Evolutionary conservation across 2,888 invertebrate genomes (phyloP).

Genomic region (Leucoma salicis): DNA sequence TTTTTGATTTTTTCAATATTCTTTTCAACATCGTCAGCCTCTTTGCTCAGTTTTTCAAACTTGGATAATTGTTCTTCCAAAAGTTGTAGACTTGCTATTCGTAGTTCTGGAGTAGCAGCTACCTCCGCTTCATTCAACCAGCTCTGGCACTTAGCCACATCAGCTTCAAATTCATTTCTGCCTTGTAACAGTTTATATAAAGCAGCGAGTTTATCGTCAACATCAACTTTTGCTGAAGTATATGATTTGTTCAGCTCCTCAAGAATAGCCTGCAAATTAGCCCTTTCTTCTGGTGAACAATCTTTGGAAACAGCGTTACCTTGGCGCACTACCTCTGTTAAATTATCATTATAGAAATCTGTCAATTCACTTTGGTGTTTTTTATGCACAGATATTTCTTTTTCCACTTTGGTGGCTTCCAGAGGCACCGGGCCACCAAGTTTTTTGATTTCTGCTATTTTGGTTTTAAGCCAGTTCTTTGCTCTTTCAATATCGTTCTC

Average conservation of each 20-base stretch:
- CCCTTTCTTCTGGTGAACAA: conserved; percentile 87
- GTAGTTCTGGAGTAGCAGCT: conserved; percentile 90
- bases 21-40: conserved; percentile 86
- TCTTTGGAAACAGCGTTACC: conserved; percentile 90
- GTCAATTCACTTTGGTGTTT: conserved; percentile 89
- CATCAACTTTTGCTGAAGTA: conserved; percentile 87
- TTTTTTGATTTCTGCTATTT: conserved; percentile 88
- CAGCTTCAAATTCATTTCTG: conserved; percentile 90
- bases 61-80: conserved; percentile 94
- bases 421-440: conserved; percentile 89
- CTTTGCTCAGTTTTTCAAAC: conserved; percentile 89
- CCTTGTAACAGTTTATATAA: conserved; percentile 88
- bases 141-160: conserved; percentile 89
- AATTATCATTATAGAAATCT: conserved; percentile 87
- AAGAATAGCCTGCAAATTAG: conserved; percentile 84
- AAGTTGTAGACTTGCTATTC: conserved; percentile 90
- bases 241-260: conserved; percentile 88
- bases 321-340: conserved; percentile 89
- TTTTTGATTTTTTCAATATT: conserved; percentile 89
- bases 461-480: conserved; percentile 90
- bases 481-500: conserved; percentile 90
- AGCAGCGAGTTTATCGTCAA: conserved; percentile 86
- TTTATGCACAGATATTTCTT: conserved; percentile 89
- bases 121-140: conserved; percentile 97
- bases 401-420: conserved; percentile 91